Evolutionary conservation across 2,113 vertebrate species (phyloP), one percentile per base, ranked within the genome.

Genomic region (Coregonus clupeaformis): DNA sequence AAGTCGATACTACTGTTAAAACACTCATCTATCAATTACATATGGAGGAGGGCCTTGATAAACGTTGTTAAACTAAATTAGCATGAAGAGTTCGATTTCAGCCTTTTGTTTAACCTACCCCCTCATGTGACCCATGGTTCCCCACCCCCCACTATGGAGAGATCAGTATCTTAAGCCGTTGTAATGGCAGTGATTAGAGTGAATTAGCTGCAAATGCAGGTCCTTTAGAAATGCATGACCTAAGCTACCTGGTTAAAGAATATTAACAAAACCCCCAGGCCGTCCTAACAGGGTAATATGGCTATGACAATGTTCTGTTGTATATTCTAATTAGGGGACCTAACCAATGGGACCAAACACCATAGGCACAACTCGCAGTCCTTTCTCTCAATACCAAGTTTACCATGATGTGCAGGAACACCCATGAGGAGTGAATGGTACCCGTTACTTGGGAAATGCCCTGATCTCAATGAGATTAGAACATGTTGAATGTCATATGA

Each of bases 81-180:
- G 14, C 63, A 65, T 45, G 30, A 42, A 6, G 32, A n/a, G 32
- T 30, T 32, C 7, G 36, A 11, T 68, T 18, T 36, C 65, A 32
- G 29, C 32, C 65, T 68, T 68, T 66, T 66, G 25, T 24, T 68
- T 36, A 32, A 36, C 4, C 25, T 29, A 27, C 66, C 66, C 36
- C 36, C 9, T 12, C 36, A 42, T 42, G 36, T 42, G 9, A 5
- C 18, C 55, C 55, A 16, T 1, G n/a, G 12, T 25, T 9, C 9
- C 20, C 22, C 59, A 9, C 59, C 2, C 59, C 29, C 20, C 66
- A 27, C 66, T 27, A 68, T 68, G 29, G 66, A 68, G 66, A 68
- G 66, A 68, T 68, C 29, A 9, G 27, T 68, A 68, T 68, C 66
- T 42, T 68, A 32, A 68, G 32, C 66, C 9, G 11, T 42, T 42